Evolutionary conservation across 2,113 vertebrate genomes (phyloP).

Genomic region (Smithornis capensis): DNA sequence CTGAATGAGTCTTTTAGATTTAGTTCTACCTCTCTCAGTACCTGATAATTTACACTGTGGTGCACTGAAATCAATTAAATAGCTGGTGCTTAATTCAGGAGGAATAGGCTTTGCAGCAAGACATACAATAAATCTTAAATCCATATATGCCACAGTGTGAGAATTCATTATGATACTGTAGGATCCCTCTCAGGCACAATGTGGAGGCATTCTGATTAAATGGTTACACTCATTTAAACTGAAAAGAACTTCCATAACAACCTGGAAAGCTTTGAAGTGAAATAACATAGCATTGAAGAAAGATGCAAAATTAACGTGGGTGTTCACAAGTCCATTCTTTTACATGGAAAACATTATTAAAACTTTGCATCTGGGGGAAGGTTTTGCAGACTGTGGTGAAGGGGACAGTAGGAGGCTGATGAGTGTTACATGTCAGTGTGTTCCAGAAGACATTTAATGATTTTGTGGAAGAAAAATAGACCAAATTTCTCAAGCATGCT

Average conservation of each 20-base stretch:
- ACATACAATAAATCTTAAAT: conserved; percentile 35
- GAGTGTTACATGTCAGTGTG: rapidly evolving
- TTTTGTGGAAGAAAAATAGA: not conserved
- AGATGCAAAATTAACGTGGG: not conserved
- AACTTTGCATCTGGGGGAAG: not conserved
- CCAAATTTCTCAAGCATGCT: not conserved
- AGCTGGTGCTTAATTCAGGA: conserved; percentile 4
- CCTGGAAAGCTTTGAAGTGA: conserved; percentile 18
- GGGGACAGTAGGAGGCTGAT: not conserved
- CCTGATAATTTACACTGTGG: conserved; percentile 37
- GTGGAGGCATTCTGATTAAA: conserved; percentile 40
- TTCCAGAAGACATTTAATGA: not conserved
- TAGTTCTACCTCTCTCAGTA: not conserved
- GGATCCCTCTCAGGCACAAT: not conserved
- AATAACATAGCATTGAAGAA: not conserved
- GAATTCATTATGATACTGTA: conserved; percentile 32
- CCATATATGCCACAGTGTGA: conserved; percentile 10
- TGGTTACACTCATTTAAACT: not conserved
- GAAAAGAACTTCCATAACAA: conserved; percentile 27
- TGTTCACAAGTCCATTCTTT: not conserved
- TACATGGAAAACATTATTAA: not conserved
- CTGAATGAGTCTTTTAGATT: conserved; percentile 25
- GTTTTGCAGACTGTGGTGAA: not conserved
- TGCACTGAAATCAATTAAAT: conserved; percentile 49
- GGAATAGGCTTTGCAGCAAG: conserved; percentile 7